Base-by-base conservation (phyloP, 2,888 invertebrate genomes). In the Pristionchus arcanus region DNA sequence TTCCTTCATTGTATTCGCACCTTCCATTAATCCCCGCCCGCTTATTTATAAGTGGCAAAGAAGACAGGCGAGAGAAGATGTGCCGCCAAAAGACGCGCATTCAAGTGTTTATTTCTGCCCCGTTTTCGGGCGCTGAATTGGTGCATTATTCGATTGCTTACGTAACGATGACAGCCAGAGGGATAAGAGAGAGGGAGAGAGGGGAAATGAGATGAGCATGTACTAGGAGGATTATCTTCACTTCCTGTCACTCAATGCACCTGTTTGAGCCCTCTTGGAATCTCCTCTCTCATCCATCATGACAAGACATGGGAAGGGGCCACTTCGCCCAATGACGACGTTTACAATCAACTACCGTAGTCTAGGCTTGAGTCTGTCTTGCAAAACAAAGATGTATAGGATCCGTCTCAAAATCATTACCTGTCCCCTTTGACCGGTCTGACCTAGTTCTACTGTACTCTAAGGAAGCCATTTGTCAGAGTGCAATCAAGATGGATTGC, bases 11-110 rank as follows among this genome's bases (percentile, higher is more conserved):
- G 59, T 59, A 85, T 85, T 59, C 31, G 55, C 59, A 59, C 59
- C 84, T 85, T 59, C 59, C 84, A 85, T 85, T 85, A 85, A 85
- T 85, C 84, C 84, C 84, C 37, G 84, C 59, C 84, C 31, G 31
- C 84, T 59, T 85, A 85, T 85, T 85, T 59, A 83, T 83, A 55
- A 85, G 55, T 19, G 59, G 55, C 55, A 49, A 49, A 9, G 59
- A 49, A 9, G 59, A 83, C 16, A 34, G 42, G 81, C 42, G 15
- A 55, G 25, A 37, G 7, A 37, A 37, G 7, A 37, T 37, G 74
- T 28, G 84, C 84, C 59, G 84, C 55, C 84, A 55, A 85, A 85
- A 85, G 59, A 34, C 84, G 59, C 84, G 59, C 21, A 16, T 7
- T 55, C 25, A 59, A 31, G 55, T 85, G 84, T 85, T 85, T 85